phyloP scores from a whole-genome alignment of 1,140 invertebrate species.

The Bombus superbus region DNA sequence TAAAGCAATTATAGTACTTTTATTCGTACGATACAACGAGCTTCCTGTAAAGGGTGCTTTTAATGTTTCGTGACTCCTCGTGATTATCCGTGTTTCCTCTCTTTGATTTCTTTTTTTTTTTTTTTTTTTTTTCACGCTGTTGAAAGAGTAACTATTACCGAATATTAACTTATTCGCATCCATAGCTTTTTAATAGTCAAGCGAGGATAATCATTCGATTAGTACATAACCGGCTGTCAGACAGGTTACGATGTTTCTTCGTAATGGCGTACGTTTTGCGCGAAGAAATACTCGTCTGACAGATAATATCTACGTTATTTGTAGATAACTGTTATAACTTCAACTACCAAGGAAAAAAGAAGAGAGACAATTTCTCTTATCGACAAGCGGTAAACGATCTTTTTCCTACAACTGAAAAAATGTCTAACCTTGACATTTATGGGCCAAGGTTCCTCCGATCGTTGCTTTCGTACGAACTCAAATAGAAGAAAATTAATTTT shows the following conservation, averaged over 20 bases:
- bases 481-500: neutral
- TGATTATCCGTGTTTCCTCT: neutral
- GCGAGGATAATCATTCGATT: neutral
- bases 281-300: neutral
- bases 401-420: neutral
- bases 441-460: too few species aligned
- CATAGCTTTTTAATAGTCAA: neutral
- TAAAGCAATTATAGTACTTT: conserved; percentile 1
- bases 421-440: neutral
- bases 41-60: conserved; percentile 25
- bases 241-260: neutral
- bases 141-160: neutral
- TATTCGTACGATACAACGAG: neutral
- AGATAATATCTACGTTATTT: neutral
- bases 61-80: conserved; percentile 36
- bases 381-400: neutral
- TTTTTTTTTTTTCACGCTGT: too few species aligned
- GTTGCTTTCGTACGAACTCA: neutral
- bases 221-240: neutral
- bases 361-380: too few species aligned
- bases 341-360: neutral
- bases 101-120: neutral
- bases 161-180: neutral
- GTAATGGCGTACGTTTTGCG: neutral
- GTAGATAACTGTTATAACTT: neutral